Evolutionary conservation across 2,888 invertebrate genomes (phyloP), one percentile per base, ranked within the genome.

Genomic region (Cosmorhoe ocellata): DNA sequence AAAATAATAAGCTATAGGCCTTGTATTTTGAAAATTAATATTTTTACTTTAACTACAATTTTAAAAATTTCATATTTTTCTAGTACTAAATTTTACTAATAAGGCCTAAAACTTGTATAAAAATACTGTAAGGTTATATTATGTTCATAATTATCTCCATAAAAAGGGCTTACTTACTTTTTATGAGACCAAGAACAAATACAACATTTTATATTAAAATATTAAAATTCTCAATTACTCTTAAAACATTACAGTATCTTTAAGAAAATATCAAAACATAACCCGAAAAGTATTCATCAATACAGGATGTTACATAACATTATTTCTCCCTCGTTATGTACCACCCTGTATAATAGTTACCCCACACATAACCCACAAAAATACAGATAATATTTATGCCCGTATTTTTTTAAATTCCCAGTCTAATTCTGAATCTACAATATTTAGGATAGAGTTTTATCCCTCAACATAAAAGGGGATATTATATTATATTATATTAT

Each of bases 91-190:
- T 9, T n/a, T 13, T 33, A 28, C 24, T 34, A 32, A 26, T 40
- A 53, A 61, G 45, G 37, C 54, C 56, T 48, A 56, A 41, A 58
- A 28, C 51, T 46, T 44, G 13, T 31, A 30, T 18, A 36, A 59
- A 47, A 50, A 58, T 55, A 59, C 42, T 59, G 51, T 52, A 47
- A 61, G 53, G 48, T 46, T 9, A 30, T 11, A 32, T 18, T 9
- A 26, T 9, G 7, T 34, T 24, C 10, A n/a, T n/a, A n/a, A n/a
- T 30, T 42, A 31, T 47, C 42, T 44, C 3, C 26, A 50, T 38
- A 52, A 50, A 36, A 51, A 51, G 34, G 5, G 10, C 47, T 52
- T 47, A 48, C 43, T 12, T 3, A 26, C 30, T 46, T 36, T 54
- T 50, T 43, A 43, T 34, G 33, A 46, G 30, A 48, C 31, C 7